Conservation (phyloP, 2,113 vertebrate species). For the Gambusia holbrooki region DNA sequence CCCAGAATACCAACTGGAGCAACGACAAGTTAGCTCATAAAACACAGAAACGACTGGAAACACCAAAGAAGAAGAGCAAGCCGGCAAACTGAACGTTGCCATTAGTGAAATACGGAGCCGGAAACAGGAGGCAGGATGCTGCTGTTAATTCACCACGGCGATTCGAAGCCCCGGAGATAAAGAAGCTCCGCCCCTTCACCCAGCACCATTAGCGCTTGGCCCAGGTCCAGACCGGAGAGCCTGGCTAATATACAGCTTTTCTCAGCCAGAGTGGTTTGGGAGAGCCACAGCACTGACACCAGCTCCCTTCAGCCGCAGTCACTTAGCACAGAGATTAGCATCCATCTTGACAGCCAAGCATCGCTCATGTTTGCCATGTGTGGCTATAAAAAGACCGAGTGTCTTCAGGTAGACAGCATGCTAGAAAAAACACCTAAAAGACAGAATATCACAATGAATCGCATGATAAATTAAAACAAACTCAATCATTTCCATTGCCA, state of each 20-base stretch:
- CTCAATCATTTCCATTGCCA: no score
- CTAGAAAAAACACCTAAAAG: no score
- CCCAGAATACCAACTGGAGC: not conserved
- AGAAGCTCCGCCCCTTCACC: not conserved
- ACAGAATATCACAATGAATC: no score
- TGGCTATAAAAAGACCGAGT: no score
- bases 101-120: not conserved
- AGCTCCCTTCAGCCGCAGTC: not conserved
- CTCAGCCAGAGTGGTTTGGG: not conserved
- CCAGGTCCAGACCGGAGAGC: constrained; percentile 31
- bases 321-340: not conserved
- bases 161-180: constrained; percentile 27
- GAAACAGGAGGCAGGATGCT: not conserved
- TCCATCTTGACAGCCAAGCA: not conserved
- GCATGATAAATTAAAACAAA: no score
- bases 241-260: constrained; percentile 15
- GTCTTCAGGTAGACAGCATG: no score
- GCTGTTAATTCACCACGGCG: constrained; percentile 15
- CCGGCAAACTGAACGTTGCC: not conserved
- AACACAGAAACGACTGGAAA: not conserved
- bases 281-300: not conserved
- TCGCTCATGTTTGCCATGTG: no score
- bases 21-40: not conserved
- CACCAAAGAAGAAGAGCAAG: not conserved
- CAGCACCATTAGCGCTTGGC: constrained; percentile 49